phyloP scores from a whole-genome alignment of 2,113 vertebrate genomes.

The Petroica traversi region DNA sequence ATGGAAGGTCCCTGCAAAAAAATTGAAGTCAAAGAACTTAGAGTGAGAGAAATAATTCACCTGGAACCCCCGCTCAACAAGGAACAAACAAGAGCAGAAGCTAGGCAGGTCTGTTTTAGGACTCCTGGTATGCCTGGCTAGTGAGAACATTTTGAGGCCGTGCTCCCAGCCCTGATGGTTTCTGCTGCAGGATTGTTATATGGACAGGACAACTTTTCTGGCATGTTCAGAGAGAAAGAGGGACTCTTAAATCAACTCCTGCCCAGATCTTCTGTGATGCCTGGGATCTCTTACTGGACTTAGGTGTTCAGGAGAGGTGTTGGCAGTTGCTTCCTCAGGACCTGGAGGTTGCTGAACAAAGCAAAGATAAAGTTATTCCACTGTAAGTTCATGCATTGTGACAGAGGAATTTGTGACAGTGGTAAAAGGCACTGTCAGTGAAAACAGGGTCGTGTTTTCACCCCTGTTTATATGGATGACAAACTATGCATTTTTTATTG shows the following conservation, averaged over 20 bases:
- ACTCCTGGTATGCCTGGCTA: background rate
- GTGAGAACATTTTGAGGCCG: background rate
- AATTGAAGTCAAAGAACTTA: slow-evolving; percentile 5
- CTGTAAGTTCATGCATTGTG: background rate
- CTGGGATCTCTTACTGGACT: background rate
- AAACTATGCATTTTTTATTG: background rate
- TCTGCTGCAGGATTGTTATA: background rate
- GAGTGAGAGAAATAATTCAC: slow-evolving; percentile 16
- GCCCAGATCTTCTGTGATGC: rapidly evolving
- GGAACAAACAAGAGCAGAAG: background rate
- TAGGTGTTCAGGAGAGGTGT: background rate
- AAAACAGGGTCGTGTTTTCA: background rate
- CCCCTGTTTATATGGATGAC: background rate
- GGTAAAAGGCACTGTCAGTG: background rate
- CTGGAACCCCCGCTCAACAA: background rate
- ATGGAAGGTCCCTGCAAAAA: background rate
- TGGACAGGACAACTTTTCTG: background rate
- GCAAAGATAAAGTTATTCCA: background rate
- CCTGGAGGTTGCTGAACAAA: background rate
- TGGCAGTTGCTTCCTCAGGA: background rate
- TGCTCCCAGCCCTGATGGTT: background rate
- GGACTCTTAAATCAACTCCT: background rate
- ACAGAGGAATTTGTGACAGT: slow-evolving; percentile 1
- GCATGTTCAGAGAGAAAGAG: background rate
- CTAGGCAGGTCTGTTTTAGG: background rate